These are phyloP conservation scores for Lonchura striata DNA, from an alignment of 2,113 vertebrate genomes.

Conservation along the genomic window DNA sequence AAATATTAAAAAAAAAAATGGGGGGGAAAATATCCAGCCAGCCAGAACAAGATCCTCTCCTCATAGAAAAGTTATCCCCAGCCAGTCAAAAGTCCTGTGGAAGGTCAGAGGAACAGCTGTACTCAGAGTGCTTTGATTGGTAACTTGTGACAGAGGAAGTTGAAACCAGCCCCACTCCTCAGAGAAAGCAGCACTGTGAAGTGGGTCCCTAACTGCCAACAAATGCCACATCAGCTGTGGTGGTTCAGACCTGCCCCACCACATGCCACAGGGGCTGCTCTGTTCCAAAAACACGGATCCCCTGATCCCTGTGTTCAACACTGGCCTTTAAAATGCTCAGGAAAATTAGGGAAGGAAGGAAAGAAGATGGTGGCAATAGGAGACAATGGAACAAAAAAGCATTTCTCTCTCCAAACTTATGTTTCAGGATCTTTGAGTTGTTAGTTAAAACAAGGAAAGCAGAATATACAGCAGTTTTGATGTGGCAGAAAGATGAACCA, in stretches of 20 bases:
- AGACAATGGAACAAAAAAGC: background rate
- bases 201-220: background rate
- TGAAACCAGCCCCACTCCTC: background rate
- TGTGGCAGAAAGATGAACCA: background rate
- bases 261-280: background rate
- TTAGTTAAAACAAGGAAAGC: conserved; percentile 56
- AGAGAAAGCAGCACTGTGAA: background rate
- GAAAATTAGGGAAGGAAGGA: background rate
- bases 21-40: conserved; percentile 6
- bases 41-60: conserved; percentile 8
- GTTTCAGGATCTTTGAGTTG: conserved; percentile 51
- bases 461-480: background rate
- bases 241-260: background rate
- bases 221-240: background rate
- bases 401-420: conserved; percentile 21
- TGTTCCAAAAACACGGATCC: background rate
- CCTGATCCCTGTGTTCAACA: background rate
- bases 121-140: background rate
- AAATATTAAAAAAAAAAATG: conserved; percentile 22
- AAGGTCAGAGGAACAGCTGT: conserved; percentile 9
- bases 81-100: background rate
- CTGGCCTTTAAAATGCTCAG: background rate
- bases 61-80: conserved; percentile 61
- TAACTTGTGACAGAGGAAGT: conserved; percentile 1
- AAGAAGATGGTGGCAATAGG: background rate